phyloP scores from a whole-genome alignment of 2,888 invertebrate genomes.

The Stenotaenia linearis region DNA sequence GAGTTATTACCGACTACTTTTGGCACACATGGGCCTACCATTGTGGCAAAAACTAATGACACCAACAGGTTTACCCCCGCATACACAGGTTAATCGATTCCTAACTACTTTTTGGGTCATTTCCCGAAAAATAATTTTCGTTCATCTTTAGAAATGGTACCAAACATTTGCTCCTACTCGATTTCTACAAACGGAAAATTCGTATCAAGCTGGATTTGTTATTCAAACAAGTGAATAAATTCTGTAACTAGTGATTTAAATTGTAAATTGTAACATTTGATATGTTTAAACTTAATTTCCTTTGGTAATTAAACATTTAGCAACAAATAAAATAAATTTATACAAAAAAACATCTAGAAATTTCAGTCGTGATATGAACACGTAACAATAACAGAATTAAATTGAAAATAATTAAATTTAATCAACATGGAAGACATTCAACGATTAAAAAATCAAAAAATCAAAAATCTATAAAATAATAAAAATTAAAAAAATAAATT shows the following conservation, averaged over 20 bases:
- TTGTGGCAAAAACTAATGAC: constrained; percentile 2
- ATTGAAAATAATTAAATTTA: too few relatives aligned
- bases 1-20: neutral
- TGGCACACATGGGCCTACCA: constrained; percentile 20
- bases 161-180: neutral
- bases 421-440: neutral
- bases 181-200: neutral
- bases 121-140: neutral
- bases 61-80: neutral
- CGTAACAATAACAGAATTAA: neutral
- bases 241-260: neutral
- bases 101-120: neutral
- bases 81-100: neutral
- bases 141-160: neutral
- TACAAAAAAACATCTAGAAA: too few relatives aligned
- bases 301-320: neutral
- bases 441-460: neutral
- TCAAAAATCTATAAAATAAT: too few relatives aligned
- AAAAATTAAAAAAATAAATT: neutral
- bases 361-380: neutral
- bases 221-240: neutral
- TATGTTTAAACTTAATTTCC: neutral
- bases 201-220: neutral
- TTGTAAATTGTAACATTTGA: neutral
- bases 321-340: too few relatives aligned